phyloP scores from a whole-genome alignment of 2,888 invertebrate species.

The Polylopha cassiicola region DNA sequence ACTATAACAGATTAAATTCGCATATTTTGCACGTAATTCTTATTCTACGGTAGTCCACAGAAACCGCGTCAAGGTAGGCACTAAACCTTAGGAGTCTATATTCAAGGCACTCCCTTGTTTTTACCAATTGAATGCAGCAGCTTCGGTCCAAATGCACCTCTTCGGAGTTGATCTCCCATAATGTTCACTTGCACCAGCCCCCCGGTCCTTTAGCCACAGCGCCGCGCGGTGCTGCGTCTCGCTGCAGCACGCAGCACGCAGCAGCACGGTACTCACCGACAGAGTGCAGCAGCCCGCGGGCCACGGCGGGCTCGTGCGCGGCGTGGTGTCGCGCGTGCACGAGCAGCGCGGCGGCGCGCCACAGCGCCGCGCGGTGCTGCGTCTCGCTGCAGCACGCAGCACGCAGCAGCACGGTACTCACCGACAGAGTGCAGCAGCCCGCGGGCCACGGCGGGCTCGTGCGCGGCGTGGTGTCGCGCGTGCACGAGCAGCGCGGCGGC shows the following conservation, averaged over 20 bases:
- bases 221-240: conserved; percentile 81
- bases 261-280: too few relatives aligned
- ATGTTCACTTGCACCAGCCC: conserved; percentile 82
- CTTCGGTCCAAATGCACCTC: conserved; percentile 64
- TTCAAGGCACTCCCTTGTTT: too few relatives aligned
- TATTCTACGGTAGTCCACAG: too few relatives aligned
- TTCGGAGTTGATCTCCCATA: conserved; percentile 70
- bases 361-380: conserved; percentile 84
- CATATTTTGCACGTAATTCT: too few relatives aligned
- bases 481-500: conserved; percentile 2
- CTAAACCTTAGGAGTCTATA: too few relatives aligned
- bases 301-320: conserved; percentile 59
- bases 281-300: conserved; percentile 85
- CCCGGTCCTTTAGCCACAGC: conserved; percentile 85
- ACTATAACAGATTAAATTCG: too few relatives aligned
- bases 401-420: conserved; percentile 79
- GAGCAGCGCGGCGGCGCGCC: conserved; percentile 89
- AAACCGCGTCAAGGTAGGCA: too few relatives aligned
- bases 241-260: conserved; percentile 58
- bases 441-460: conserved; percentile 53
- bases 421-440: conserved; percentile 80
- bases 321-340: conserved; percentile 82
- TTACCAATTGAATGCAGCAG: conserved; percentile 80
- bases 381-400: conserved; percentile 78
- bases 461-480: conserved; percentile 43